Conservation (phyloP, 2,888 invertebrate genomes). For the Caenorhabditis wallacei region DNA sequence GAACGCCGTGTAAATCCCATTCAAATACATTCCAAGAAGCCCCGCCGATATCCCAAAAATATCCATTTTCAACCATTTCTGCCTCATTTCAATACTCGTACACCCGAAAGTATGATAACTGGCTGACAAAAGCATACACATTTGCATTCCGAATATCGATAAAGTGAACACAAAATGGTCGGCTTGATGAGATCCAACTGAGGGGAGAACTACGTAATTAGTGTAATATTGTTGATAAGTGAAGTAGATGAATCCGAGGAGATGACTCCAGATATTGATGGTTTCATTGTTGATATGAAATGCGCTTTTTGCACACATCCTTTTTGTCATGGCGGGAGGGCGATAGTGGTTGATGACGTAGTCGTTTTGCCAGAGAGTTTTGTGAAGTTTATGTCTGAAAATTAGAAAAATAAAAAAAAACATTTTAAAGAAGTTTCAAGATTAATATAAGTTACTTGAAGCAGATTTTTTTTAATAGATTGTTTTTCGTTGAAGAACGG, state of each 20-base stretch:
- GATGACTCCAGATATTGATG: constrained; percentile 97
- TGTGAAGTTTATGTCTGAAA: constrained; percentile 71
- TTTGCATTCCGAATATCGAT: constrained; percentile 92
- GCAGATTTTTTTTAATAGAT: no score
- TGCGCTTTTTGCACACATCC: constrained; percentile 92
- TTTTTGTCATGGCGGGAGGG: constrained; percentile 87
- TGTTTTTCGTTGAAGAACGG: no score
- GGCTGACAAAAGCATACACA: constrained; percentile 94
- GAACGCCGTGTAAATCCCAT: constrained; percentile 96
- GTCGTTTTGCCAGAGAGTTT: constrained; percentile 80
- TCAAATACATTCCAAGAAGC: constrained; percentile 94
- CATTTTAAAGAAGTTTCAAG: no score
- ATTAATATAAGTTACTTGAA: no score
- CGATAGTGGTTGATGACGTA: constrained; percentile 80
- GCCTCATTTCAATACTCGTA: constrained; percentile 91
- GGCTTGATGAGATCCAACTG: constrained; percentile 88
- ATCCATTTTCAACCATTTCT: constrained; percentile 92
- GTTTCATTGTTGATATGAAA: constrained; percentile 99
- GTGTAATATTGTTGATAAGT: constrained; percentile 91
- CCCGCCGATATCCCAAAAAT: constrained; percentile 95
- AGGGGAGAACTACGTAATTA: constrained; percentile 86
- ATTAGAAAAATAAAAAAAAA: no score
- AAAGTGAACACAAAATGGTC: constrained; percentile 92
- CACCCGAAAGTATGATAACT: constrained; percentile 96
- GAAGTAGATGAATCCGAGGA: constrained; percentile 87